Base-by-base conservation (phyloP, 2,888 invertebrate genomes). In the Dione vanillae region DNA sequence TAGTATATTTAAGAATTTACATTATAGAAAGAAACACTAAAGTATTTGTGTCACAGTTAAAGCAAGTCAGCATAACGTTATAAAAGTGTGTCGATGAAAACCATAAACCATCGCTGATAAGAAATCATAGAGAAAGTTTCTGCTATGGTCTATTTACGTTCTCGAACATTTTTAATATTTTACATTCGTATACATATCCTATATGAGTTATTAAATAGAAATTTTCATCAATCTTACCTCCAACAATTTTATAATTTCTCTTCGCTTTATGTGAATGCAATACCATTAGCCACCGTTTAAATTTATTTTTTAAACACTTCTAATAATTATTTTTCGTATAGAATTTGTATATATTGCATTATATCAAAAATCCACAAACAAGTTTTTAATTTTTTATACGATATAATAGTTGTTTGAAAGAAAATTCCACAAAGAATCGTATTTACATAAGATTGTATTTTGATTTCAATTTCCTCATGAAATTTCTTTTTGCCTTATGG, bases 131-230 rank as follows among this genome's bases (percentile, higher is more conserved):
- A 58, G 65, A 65, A 69, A 65, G 51, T 67, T 67, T 47, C 51
- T 41, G 35, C 58, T 51, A 59, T 58, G 69, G 58, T 69, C 69
- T 41, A 65, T 69, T 69, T 69, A 69, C 41, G 41, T 58, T 65
- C 37, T 49, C 58, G 12, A 59, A 59, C 49, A 59, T 14, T 59
- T 67, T 58, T 59, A 27, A 45, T 35, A 27, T 56, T 56, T 56
- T 37, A 56, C 37, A 56, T 56, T 61, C 16, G 45, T 45, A 35
- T 27, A 14, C 51, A 41, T 43, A 59, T 16, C n/a, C 10, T 27
- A 54, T 37, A 37, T 40, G 56, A n/a, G 1, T 16, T 16, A 56
- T 56, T 40, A 27, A 54, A 37, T 37, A 54, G n/a, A 37, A 37
- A 49, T 11, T 1, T 5, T 16, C 35, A 27, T 20, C 47, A 51